Evolutionary conservation across 2,888 invertebrate genomes (phyloP).

Genomic region (Apoderus coryli): DNA sequence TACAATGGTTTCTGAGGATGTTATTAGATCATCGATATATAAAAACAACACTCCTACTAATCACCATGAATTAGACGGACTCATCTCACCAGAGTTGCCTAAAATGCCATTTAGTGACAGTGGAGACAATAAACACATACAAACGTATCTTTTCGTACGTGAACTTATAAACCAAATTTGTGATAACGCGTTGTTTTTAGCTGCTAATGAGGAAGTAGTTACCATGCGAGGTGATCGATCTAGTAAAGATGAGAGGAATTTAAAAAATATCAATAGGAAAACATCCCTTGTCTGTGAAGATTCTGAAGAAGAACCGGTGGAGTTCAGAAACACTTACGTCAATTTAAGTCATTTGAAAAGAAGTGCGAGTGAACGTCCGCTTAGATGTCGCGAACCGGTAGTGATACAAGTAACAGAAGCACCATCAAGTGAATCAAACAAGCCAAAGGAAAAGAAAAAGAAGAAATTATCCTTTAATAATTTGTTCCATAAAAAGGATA

Average conservation of each 20-base stretch:
- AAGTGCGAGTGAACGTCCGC: slow-evolving; percentile 16
- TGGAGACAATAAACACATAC: too few species aligned
- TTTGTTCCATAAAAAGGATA: slow-evolving; percentile 22
- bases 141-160: too few species aligned
- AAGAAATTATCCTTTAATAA: slow-evolving; percentile 23
- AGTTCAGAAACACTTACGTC: slow-evolving; percentile 18
- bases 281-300: slow-evolving; percentile 20
- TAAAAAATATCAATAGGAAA: slow-evolving; percentile 16
- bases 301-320: slow-evolving; percentile 11
- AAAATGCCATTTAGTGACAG: too few species aligned
- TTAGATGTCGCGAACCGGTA: slow-evolving; percentile 7
- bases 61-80: too few species aligned
- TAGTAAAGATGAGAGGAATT: slow-evolving; percentile 16
- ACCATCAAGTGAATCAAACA: too few species aligned
- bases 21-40: too few species aligned
- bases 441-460: slow-evolving; percentile 21
- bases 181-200: slow-evolving; percentile 17
- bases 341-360: slow-evolving; percentile 14
- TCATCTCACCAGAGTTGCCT: too few species aligned
- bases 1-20: too few species aligned
- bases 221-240: slow-evolving; percentile 17
- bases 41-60: too few species aligned
- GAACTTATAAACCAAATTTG: slow-evolving; percentile 19
- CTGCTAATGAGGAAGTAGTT: slow-evolving; percentile 18
- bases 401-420: not conserved